These are phyloP conservation scores for Yponomeuta plumbellus DNA, from an alignment of 2,888 invertebrate species.

Conservation along the genomic window DNA sequence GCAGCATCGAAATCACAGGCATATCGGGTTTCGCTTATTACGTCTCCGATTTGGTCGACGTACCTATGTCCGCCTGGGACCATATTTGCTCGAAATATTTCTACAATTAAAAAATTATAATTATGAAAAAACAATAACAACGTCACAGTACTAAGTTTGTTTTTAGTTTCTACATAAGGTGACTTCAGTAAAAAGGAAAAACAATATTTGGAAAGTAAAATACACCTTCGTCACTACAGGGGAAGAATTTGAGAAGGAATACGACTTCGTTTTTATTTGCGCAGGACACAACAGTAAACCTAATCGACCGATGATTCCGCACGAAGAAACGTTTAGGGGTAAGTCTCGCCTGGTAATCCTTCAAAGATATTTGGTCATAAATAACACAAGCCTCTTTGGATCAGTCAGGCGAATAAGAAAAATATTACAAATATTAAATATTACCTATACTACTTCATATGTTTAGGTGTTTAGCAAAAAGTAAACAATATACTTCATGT, in stretches of 20 bases:
- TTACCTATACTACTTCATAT: no score
- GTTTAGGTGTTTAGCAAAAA: no score
- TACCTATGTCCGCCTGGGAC: no score
- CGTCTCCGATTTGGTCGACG: no score
- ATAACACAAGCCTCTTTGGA: not conserved
- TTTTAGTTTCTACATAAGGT: constrained; percentile 57
- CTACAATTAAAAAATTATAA: no score
- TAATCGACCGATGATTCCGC: constrained; percentile 47
- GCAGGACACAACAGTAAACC: constrained; percentile 78
- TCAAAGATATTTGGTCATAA: not conserved
- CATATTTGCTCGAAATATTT: no score
- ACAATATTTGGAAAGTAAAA: constrained; percentile 51
- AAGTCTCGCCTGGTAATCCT: constrained; percentile 16
- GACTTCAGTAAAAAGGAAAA: constrained; percentile 39
- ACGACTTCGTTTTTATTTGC: constrained; percentile 81
- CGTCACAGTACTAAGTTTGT: not conserved
- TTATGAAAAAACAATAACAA: no score
- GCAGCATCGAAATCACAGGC: no score
- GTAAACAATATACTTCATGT: no score
- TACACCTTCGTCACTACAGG: constrained; percentile 44
- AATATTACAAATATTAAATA: not conserved
- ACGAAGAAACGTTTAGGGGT: constrained; percentile 59
- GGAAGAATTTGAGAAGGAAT: constrained; percentile 60
- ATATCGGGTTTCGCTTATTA: no score
- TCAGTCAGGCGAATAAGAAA: not conserved